Base-by-base conservation (phyloP, 2,888 invertebrate genomes). In the Dorcus hopei region DNA sequence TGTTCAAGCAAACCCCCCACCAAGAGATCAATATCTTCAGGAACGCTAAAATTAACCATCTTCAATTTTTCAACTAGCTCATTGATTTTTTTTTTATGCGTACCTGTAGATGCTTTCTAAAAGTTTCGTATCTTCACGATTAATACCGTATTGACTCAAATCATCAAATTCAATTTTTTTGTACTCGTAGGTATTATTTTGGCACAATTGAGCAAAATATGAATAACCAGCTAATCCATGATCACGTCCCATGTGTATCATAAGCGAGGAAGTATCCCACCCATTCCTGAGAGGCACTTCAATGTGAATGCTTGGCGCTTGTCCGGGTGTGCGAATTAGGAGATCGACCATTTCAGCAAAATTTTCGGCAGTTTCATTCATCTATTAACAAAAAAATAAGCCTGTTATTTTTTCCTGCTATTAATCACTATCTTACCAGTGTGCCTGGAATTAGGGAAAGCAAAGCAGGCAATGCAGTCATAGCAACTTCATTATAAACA, bases 1-100 rank as follows among this genome's bases (percentile, higher is more conserved):
- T 84, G 85, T 77, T 97, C 96, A 62, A 94, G 81, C 9, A 94
- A 80, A 3, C 91, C 93, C 38, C 92, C 96, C 3, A 91, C 85
- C 69, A 95, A 83, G 9, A 96, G 80, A 73, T 97, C 96, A 14
- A 96, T 83, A 69, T 96, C 93, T 66, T 89, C 87, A 1, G 88
- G 81, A 55, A 81, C 82, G 57, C 86, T 85, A 67, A 62, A 19
- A 42, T 38, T 14, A 42, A 39, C 23, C n/a, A 8, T 48, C 11
- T 6, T 23, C 16, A 16, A 41, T 42, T 50, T 19, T 41, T 49
- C 6, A 49, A 19, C 19, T 14, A 53, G 53, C 2, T 26, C 1
- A 26, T 41, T 14, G 33, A 40, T 38, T 6, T 49, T 1, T 45
- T 5, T 16, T 19, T 45, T 1, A 45, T 39, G 62, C 77, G 75